phyloP scores from a whole-genome alignment of 1,140 invertebrate species.

The Pollicipes pollicipes region DNA sequence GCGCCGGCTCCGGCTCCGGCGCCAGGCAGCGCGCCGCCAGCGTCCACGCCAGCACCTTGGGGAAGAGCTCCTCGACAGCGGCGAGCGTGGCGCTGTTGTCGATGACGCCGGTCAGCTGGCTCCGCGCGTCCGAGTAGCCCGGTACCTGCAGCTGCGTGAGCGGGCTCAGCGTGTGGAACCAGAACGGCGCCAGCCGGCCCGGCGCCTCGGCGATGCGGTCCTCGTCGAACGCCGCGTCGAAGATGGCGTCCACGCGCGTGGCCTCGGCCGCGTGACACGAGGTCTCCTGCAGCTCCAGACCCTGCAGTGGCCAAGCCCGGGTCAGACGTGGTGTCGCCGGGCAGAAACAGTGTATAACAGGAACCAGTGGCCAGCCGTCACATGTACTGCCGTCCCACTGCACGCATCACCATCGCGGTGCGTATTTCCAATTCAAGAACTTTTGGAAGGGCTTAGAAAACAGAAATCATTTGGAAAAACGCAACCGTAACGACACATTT shows the following conservation, averaged over 20 bases:
- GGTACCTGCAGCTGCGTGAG: constrained; percentile 15
- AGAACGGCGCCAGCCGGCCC: constrained; percentile 16
- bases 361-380: too few relatives aligned
- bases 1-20: constrained; percentile 13
- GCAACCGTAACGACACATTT: too few relatives aligned
- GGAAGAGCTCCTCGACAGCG: constrained; percentile 25
- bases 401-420: too few relatives aligned
- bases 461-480: too few relatives aligned
- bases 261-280: constrained; percentile 35
- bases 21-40: constrained; percentile 27
- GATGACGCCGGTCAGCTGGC: constrained; percentile 32
- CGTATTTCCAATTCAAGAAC: too few relatives aligned
- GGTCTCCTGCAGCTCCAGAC: constrained; percentile 35
- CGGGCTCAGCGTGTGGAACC: constrained; percentile 19
- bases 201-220: neutral
- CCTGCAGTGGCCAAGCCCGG: too few relatives aligned
- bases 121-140: constrained; percentile 31
- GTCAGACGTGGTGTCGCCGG: too few relatives aligned
- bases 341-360: too few relatives aligned
- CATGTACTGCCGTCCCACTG: too few relatives aligned
- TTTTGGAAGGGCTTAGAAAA: too few relatives aligned
- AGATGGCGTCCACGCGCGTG: constrained; percentile 30
- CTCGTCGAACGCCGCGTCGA: constrained; percentile 27
- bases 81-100: constrained; percentile 28
- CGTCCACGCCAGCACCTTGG: constrained; percentile 29